Conservation (phyloP, 2,113 vertebrate genomes). For the Gobius niger region DNA sequence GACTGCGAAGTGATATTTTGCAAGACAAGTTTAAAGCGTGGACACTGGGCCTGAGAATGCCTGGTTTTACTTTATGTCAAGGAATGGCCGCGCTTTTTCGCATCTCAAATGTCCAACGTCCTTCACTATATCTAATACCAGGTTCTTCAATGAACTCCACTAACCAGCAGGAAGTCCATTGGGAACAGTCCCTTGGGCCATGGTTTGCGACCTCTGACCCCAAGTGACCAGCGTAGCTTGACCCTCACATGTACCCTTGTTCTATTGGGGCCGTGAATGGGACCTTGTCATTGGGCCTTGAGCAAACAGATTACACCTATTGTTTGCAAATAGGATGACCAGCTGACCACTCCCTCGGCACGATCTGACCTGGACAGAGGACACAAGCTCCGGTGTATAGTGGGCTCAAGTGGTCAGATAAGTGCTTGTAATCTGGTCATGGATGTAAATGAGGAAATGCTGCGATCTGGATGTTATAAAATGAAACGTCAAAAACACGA, state of each 20-base stretch:
- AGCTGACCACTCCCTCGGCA: constrained; percentile 48
- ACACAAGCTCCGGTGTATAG: constrained; percentile 24
- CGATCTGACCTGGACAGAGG: constrained; percentile 49
- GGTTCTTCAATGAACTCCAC: constrained; percentile 53
- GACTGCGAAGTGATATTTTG: not conserved
- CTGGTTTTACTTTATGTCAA: not conserved
- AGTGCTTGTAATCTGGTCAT: constrained; percentile 2
- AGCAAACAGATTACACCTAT: constrained; percentile 65
- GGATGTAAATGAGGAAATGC: not conserved
- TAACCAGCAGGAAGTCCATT: constrained; percentile 58
- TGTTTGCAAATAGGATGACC: constrained; percentile 63
- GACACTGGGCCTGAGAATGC: not conserved
- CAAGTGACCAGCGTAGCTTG: constrained; percentile 56
- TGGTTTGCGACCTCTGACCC: constrained; percentile 60
- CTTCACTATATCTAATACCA: constrained; percentile 30
- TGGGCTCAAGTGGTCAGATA: constrained; percentile 4
- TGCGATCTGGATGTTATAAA: not conserved
- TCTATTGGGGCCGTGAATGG: constrained; percentile 57
- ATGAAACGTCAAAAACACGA: too few species aligned
- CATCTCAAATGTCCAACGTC: constrained; percentile 10
- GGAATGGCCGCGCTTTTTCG: not conserved
- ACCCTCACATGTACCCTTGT: constrained; percentile 56
- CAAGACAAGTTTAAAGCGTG: not conserved
- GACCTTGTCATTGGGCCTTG: constrained; percentile 53
- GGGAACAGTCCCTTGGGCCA: constrained; percentile 58